phyloP scores from a whole-genome alignment of 2,113 vertebrate genomes.

The Indri indri region DNA sequence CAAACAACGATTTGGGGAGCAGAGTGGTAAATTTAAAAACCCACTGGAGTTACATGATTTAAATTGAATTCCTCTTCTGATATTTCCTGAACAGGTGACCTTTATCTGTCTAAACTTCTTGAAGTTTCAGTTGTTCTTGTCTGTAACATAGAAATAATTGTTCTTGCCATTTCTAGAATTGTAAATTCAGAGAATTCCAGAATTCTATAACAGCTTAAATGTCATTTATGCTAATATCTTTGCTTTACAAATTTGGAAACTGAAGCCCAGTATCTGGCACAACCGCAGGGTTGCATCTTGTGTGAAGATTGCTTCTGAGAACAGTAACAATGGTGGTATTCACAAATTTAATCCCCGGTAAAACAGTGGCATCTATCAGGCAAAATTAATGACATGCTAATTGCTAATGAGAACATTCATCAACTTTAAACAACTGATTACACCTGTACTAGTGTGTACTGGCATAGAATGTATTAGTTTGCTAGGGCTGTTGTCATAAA shows the following conservation, averaged over 20 bases:
- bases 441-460: not conserved
- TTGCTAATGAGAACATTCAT: not conserved
- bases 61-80: not conserved
- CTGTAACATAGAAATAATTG: not conserved
- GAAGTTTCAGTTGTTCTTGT: not conserved
- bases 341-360: not conserved
- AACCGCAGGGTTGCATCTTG: not conserved
- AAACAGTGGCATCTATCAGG: not conserved
- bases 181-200: not conserved
- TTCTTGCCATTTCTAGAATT: not conserved
- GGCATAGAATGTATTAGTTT: not conserved
- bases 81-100: not conserved
- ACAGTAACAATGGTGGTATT: not conserved
- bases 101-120: not conserved
- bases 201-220: not conserved
- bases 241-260: not conserved
- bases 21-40: not conserved
- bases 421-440: not conserved
- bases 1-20: not conserved
- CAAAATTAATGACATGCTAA: not conserved
- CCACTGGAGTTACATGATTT: not conserved
- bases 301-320: not conserved
- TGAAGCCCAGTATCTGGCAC: not conserved
- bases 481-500: not conserved
- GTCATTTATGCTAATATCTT: not conserved